These are phyloP conservation scores for Lagorchestes hirsutus DNA, from an alignment of 2,797 vertebrate genomes.

Conservation along the genomic window DNA sequence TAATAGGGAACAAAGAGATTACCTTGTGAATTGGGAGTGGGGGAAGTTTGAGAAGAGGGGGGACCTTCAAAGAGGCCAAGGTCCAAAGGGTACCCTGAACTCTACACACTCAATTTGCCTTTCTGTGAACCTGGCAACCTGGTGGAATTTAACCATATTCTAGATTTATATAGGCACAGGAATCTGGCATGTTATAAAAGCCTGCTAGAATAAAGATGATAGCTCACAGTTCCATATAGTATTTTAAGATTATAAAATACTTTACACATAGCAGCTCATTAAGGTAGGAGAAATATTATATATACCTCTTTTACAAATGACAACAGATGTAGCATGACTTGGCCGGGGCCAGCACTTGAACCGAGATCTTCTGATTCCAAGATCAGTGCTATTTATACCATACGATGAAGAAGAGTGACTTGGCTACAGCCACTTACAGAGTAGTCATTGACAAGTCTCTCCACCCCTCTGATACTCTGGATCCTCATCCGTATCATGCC, in stretches of 20 bases:
- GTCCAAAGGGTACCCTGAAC: neutral
- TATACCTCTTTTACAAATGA: neutral
- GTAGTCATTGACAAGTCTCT: neutral
- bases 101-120: neutral
- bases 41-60: neutral
- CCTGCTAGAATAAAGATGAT: neutral
- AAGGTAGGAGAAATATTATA: neutral
- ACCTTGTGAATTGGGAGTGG: neutral
- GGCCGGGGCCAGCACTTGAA: neutral
- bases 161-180: neutral
- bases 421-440: neutral
- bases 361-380: neutral
- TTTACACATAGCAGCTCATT: neutral
- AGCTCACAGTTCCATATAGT: neutral
- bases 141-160: neutral
- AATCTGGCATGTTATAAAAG: neutral
- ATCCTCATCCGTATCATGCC: neutral
- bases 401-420: neutral
- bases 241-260: neutral
- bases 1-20: neutral
- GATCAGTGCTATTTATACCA: neutral
- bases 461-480: neutral
- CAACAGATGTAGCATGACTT: neutral
- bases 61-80: neutral
- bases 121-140: neutral